These are phyloP conservation scores for Drosophila affinis DNA, from an alignment of 2,888 invertebrate species.

Conservation along the genomic window DNA sequence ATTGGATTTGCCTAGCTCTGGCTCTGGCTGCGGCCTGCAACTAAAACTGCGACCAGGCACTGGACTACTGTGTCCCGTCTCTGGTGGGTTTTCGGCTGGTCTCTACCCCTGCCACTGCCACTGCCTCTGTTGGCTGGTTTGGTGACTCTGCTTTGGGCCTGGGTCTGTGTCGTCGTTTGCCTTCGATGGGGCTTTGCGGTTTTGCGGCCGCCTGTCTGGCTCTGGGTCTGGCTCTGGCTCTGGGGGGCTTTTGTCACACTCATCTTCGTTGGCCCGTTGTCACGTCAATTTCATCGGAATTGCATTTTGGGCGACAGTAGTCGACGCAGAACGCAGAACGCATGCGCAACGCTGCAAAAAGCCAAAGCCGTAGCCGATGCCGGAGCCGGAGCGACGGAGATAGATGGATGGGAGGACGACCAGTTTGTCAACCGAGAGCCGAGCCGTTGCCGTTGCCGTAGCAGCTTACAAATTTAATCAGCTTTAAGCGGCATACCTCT, in stretches of 20 bases:
- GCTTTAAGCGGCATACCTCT: constrained; percentile 58
- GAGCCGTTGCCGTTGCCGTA: constrained; percentile 39
- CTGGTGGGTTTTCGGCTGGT: constrained; percentile 27
- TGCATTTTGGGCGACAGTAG: constrained; percentile 62
- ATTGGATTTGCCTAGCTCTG: constrained; percentile 44
- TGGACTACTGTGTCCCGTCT: constrained; percentile 12
- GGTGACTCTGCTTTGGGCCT: background rate
- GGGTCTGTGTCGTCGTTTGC: constrained; percentile 6
- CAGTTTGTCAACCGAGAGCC: constrained; percentile 68
- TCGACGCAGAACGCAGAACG: constrained; percentile 45
- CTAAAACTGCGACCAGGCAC: constrained; percentile 21
- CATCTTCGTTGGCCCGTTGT: constrained; percentile 71
- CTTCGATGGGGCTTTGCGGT: constrained; percentile 54
- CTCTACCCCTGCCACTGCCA: background rate
- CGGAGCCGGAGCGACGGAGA: no score
- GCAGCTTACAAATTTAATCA: constrained; percentile 80
- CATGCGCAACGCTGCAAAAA: constrained; percentile 59
- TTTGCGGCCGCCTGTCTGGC: constrained; percentile 38
- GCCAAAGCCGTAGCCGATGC: no score
- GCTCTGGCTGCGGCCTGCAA: constrained; percentile 24
- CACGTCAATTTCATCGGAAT: constrained; percentile 74
- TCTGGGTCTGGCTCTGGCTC: constrained; percentile 2
- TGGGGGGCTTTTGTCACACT: constrained; percentile 73
- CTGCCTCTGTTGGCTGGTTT: background rate
- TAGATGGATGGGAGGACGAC: constrained; percentile 28